Conservation (phyloP, 2,113 vertebrate genomes). For the Chroicocephalus ridibundus region DNA sequence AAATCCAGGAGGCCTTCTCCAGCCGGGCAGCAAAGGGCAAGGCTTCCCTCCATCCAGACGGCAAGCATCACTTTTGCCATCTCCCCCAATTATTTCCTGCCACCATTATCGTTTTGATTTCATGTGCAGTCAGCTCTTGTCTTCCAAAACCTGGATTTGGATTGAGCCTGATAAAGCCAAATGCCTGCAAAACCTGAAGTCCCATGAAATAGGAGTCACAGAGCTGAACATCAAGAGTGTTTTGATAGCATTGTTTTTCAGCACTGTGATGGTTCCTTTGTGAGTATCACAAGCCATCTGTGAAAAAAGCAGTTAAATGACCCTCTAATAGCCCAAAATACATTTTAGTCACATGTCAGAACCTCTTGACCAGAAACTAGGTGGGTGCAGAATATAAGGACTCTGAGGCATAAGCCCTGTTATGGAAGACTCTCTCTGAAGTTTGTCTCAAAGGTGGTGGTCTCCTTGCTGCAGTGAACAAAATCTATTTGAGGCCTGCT, state of each 20-base stretch:
- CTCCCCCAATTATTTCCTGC: conserved; percentile 47
- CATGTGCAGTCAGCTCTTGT: conserved; percentile 26
- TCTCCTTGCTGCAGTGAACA: background rate
- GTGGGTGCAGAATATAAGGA: background rate
- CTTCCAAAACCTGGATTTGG: conserved; percentile 45
- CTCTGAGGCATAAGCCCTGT: background rate
- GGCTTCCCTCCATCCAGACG: conserved; percentile 24
- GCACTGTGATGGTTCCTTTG: background rate
- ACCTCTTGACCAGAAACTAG: background rate
- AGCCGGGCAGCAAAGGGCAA: conserved; percentile 40
- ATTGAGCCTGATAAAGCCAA: conserved; percentile 47
- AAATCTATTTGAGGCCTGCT: background rate
- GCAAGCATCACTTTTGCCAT: conserved; percentile 11
- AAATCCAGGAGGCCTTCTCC: conserved; percentile 62
- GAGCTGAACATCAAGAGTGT: conserved; percentile 15
- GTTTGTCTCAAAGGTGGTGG: background rate
- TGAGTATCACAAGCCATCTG: background rate
- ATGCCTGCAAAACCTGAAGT: conserved; percentile 56
- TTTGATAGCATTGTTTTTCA: background rate
- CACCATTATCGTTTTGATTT: conserved; percentile 17
- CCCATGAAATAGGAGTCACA: conserved; percentile 38
- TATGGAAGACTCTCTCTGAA: background rate
- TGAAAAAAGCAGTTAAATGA: background rate
- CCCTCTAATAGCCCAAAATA: background rate
- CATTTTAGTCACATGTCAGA: background rate